Conservation (phyloP, 2,797 vertebrate species). For the Helarctos malayanus region DNA sequence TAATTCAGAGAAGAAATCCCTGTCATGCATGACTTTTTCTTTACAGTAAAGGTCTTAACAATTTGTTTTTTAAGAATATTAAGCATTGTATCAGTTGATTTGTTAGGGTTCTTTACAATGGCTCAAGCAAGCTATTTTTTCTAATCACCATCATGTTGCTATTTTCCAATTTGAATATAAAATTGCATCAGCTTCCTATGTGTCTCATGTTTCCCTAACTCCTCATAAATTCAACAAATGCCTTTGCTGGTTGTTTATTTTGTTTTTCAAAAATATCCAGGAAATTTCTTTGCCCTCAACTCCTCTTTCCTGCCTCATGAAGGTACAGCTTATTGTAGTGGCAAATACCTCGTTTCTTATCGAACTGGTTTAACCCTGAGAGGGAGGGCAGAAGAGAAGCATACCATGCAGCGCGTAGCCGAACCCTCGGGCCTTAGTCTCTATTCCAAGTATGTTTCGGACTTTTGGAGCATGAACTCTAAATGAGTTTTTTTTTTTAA, state of each 20-base stretch:
- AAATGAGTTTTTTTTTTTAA: background rate
- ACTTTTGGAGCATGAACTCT: background rate
- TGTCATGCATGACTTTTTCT: background rate
- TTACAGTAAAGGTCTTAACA: background rate
- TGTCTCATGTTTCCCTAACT: background rate
- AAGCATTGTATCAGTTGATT: background rate
- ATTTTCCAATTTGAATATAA: background rate
- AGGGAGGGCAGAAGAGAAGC: background rate
- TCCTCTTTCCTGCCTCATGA: background rate
- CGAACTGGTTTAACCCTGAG: background rate
- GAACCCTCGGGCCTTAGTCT: background rate
- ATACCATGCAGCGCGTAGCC: background rate
- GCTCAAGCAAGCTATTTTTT: background rate
- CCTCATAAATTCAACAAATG: background rate
- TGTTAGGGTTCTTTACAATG: background rate
- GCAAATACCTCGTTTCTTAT: background rate
- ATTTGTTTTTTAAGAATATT: background rate
- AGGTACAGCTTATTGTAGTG: background rate
- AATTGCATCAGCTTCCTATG: background rate
- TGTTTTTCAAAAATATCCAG: background rate
- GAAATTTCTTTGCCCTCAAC: background rate
- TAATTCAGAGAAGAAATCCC: background rate
- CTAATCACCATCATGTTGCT: background rate
- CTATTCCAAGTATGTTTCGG: background rate
- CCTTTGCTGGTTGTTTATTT: background rate